A percentile compares a stretch with the other conserved stretches of the same genome.
Conservation (phyloP, 2,888 invertebrate genomes). For the Amblyjoppa proteus region DNA sequence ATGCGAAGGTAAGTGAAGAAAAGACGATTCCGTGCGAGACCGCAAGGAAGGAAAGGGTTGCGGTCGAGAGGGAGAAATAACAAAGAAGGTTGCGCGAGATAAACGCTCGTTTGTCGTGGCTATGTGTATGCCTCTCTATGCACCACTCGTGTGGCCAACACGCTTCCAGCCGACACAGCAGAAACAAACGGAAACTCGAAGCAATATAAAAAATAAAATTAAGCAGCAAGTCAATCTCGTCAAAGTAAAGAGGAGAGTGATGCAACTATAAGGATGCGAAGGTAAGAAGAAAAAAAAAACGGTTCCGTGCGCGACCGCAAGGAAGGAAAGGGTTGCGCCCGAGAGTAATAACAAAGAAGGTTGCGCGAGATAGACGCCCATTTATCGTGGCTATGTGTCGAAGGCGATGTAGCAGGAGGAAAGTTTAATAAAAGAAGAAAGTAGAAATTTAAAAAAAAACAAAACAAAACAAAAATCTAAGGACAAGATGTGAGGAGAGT, state of each 20-base stretch:
- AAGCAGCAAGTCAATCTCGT: not conserved
- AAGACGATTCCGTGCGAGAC: conserved; percentile 4
- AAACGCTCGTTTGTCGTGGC: conserved; percentile 64
- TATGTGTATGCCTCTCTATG: not conserved
- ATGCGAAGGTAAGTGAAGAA: not conserved
- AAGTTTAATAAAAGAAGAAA: conserved; percentile 27
- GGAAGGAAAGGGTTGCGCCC: conserved; percentile 3
- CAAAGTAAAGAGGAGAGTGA: not conserved
- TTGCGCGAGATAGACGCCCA: conserved; percentile 63
- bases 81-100: conserved; percentile 43
- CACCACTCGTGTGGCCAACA: not conserved
- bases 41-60: not conserved
- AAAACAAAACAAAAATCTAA: not conserved
- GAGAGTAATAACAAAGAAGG: not conserved
- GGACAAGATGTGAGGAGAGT: not conserved
- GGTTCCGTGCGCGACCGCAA: conserved; percentile 2
- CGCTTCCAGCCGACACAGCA: too few species aligned
- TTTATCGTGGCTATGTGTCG: conserved; percentile 50
- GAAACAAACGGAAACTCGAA: not conserved
- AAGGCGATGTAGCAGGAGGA: conserved; percentile 23
- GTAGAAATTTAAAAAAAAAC: not conserved
- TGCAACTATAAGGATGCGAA: not conserved
- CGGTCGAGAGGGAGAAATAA: not conserved
- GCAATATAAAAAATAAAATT: not conserved
- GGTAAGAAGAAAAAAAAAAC: conserved; percentile 15